A percentile compares a stretch with the other conserved stretches of the same genome.
phyloP scores from a whole-genome alignment of 2,797 vertebrate genomes.

The Pitangus sulphuratus region DNA sequence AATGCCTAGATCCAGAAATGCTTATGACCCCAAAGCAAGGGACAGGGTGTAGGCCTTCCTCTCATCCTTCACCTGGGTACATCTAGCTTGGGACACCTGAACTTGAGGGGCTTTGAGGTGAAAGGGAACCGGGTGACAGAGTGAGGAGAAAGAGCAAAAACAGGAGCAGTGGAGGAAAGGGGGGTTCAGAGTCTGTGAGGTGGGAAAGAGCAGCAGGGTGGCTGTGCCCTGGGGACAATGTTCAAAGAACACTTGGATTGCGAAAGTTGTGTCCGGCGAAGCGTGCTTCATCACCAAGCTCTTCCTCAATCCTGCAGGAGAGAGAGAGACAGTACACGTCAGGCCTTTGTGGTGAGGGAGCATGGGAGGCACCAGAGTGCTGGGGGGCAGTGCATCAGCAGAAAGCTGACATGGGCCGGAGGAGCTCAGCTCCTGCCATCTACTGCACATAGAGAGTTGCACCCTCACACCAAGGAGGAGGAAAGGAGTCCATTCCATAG shows the following conservation, averaged over 20 bases:
- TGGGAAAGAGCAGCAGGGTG: slow-evolving; percentile 53
- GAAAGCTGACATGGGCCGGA: not conserved
- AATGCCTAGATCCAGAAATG: slow-evolving; percentile 36
- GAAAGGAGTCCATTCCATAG: not conserved
- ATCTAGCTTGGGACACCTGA: slow-evolving; percentile 28
- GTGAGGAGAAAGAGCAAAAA: slow-evolving; percentile 17
- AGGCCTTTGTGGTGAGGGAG: not conserved
- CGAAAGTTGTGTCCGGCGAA: slow-evolving; percentile 94
- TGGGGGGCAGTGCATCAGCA: accelerated
- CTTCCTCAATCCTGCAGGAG: slow-evolving; percentile 89
- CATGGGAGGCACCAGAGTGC: accelerated
- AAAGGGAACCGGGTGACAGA: not conserved
- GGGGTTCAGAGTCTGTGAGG: slow-evolving; percentile 63
- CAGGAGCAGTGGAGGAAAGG: slow-evolving; percentile 20
- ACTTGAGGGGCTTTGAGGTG: not conserved
- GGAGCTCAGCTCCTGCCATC: not conserved
- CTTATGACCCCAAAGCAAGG: slow-evolving; percentile 33
- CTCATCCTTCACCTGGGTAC: slow-evolving; percentile 27
- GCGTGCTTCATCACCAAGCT: slow-evolving; percentile 90
- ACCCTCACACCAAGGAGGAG: not conserved
- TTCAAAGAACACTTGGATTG: slow-evolving; percentile 91
- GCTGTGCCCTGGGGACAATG: not conserved
- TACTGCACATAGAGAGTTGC: not conserved
- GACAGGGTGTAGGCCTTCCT: not conserved
- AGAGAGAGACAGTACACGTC: not conserved